Evolutionary conservation across 2,888 invertebrate species (phyloP), one percentile per base, ranked within the genome.

Genomic region (Pristionchus entomophagus): DNA sequence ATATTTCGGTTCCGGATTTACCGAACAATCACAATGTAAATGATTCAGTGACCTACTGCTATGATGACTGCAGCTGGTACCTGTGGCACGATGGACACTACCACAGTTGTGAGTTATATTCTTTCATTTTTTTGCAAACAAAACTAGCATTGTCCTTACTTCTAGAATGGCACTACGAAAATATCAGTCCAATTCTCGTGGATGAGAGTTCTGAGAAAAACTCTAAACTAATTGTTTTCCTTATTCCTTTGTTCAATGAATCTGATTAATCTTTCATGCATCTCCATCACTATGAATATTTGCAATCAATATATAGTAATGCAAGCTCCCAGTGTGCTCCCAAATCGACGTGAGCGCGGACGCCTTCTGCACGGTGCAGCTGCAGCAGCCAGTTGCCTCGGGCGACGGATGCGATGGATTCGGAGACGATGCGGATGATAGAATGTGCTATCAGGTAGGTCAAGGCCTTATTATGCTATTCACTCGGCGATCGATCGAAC

Each of bases 31-130:
- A 49, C 6, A 49, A 49, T 49, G 49, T 49, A 49, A 49, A 49
- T 14, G 49, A 29, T 59, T 5, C 65, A 65, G 65, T 65, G 65
- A 65, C 32, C 65, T 65, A 65, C 65, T 65, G 65, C 65, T 65
- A 65, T 35, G 8, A 32, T 10, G 65, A 65, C 65, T 65, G 65
- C 35, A 65, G 65, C 19, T 65, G 65, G 65, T 65, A 65, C 35
- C 8, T 65, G 35, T 65, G 65, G 65, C 29, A 65, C 65, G 65
- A 38, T 35, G 65, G 65, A 22, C 65, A 65, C 32, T 65, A 65
- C 19, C 65, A 65, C 65, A 65, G 65, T 14, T 35, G 65, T 65
- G 19, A 12, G 65, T 62, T 1, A 14, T n/a, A 59, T 59, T 59
- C 8, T 59, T 59, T 59, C n/a, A n/a, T n/a, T n/a, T n/a, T n/a